Evolutionary conservation across 1,140 invertebrate genomes (phyloP), one percentile per base, ranked within the genome.

Genomic region (Bombus fervidus): DNA sequence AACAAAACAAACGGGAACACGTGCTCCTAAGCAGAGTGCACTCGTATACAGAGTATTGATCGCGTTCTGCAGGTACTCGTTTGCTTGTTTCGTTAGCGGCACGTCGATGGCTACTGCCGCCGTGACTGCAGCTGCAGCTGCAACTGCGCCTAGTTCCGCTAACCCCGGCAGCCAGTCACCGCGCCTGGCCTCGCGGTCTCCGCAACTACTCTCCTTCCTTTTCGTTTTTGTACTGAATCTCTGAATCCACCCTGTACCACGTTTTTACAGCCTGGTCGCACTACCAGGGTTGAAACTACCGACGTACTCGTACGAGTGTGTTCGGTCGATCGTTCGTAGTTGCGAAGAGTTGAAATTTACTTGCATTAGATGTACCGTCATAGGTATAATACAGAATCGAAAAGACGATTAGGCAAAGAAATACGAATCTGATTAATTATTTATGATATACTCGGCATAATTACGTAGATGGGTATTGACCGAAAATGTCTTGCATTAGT

Each of bases 11-110:
- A 91, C 85, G 83, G 71, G 81, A 91, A 86, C 91, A 91, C 88
- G 91, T 91, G 92, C 89, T 92, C 83, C 47, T 78, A 88, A 41
- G 59, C 71, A 76, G 85, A 86, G 81, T 91, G 87, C 83, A 87
- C 66, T 37, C 34, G 81, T 88, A 87, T 85, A 89, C 81, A 57
- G 78, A 92, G 92, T 93, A 93, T 93, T 93, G 92, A 93, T 93
- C 92, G 92, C 88, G 89, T 74, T 82, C 86, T 83, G 90, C 87
- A 78, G 85, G 90, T 87, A 91, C 89, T 90, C 87, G 89, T 87
- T 92, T 68, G 89, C 86, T 81, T 88, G 89, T 92, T 92, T 89
- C 90, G 91, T 87, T 91, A 88, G 85, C 87, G 87, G 86, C 79
- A 82, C 86, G 83, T 86, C 81, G 85, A 92, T 89, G 86, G 79